Percentiles rank a stretch among this genome's conserved stretches.
Evolutionary conservation across 1,140 invertebrate species (phyloP).

Genomic region (Grapholita molesta): DNA sequence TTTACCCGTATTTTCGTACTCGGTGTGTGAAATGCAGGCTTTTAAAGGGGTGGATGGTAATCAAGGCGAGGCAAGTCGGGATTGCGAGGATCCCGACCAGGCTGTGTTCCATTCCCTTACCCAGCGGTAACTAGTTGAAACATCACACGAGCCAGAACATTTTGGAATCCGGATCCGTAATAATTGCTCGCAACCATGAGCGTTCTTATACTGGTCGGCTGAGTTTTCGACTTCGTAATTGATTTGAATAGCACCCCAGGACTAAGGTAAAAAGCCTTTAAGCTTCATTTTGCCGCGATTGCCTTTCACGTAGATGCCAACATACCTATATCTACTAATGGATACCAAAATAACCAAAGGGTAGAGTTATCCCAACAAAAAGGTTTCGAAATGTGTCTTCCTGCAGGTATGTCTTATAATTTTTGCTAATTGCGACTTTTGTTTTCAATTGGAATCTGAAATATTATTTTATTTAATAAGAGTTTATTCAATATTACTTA

Average conservation of each 20-base stretch:
- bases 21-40: slow-evolving; percentile 39
- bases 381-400: slow-evolving; percentile 13
- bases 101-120: neutral
- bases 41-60: slow-evolving; percentile 58
- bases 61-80: slow-evolving; percentile 40
- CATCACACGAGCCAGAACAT: neutral
- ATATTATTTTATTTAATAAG: too few species aligned
- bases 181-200: neutral
- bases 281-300: slow-evolving; percentile 14
- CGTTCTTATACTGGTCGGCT: neutral
- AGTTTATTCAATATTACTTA: too few species aligned
- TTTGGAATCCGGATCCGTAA: neutral
- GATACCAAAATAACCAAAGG: neutral
- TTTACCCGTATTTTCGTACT: slow-evolving; percentile 31
- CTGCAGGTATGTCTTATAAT: neutral
- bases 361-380: slow-evolving; percentile 37
- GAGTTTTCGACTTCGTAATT: slow-evolving; percentile 3
- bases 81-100: neutral
- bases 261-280: slow-evolving; percentile 32
- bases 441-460: neutral
- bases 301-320: neutral
- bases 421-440: too few species aligned
- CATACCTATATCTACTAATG: neutral
- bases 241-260: neutral
- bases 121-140: neutral